Evolutionary conservation across 1,140 invertebrate genomes (phyloP), one percentile per base, ranked within the genome.

Genomic region (Condylostylus longicornis): DNA sequence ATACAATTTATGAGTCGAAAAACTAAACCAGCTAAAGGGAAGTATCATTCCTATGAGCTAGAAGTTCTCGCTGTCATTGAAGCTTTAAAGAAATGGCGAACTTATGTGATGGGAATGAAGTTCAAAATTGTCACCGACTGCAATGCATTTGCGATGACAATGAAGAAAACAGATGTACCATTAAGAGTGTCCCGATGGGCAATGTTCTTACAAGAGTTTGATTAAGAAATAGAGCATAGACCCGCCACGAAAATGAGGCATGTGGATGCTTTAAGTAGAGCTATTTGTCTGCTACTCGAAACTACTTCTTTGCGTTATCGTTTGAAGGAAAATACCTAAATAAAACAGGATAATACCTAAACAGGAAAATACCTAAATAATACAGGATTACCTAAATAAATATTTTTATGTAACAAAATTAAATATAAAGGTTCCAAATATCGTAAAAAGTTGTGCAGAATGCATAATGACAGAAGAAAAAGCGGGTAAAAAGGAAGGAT

Each of bases 371-470:
- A 4, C 37, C 42, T 30, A 42, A 38, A 35, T 45, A 42, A 40
- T 47, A 45, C 34, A 47, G 40, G 18, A 39, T n/a, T 5, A 13
- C 47, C 5, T 45, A 19, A n/a, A 66, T 62, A 43, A 51, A 46
- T 50, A 63, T 7, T 66, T 51, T 47, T 64, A 42, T 25, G 56
- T 66, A 21, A 36, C 50, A 2, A 49, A 61, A 3, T 10, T 63
- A 31, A 17, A 29, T 14, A 28, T 40, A 10, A 62, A 57, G 37
- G 47, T 60, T 2, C 38, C 48, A 35, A 44, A 47, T 22, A 18
- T 53, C 1, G 46, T 63, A 7, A 20, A 33, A 0, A 54, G 46
- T 18, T 62, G 61, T 37, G 31, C 62, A 3, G 22, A 39, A 9
- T 61, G 62, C 25, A 46, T 62, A 31, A 32, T 59, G 5, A 27